phyloP scores from a whole-genome alignment of 2,797 vertebrate genomes.

The Salmo trutta region DNA sequence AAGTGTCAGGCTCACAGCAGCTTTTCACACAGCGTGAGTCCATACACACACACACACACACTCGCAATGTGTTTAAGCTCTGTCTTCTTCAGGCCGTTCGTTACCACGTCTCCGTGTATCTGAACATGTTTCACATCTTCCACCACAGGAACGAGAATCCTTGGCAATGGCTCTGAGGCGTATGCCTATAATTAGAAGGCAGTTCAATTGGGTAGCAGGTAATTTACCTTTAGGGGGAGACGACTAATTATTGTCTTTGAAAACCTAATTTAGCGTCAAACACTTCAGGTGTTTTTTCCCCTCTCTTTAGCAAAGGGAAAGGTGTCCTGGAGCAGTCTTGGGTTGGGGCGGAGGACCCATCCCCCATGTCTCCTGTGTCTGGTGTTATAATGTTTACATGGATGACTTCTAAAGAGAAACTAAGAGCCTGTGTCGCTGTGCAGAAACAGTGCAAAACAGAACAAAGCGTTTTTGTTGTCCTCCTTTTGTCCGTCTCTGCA shows the following conservation, averaged over 20 bases:
- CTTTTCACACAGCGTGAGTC: constrained; percentile 39
- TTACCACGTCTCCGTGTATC: constrained; percentile 60
- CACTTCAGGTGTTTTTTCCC: constrained; percentile 82
- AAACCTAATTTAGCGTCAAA: constrained; percentile 83
- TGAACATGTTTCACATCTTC: constrained; percentile 76
- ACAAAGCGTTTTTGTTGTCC: not conserved
- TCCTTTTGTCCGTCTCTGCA: constrained; percentile 52
- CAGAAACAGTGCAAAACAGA: constrained; percentile 19
- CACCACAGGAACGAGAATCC: constrained; percentile 63
- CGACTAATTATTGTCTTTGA: constrained; percentile 86
- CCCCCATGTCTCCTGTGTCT: constrained; percentile 40
- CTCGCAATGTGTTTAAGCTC: constrained; percentile 40
- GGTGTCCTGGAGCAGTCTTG: constrained; percentile 66
- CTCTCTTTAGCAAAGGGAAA: constrained; percentile 72
- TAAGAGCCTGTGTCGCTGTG: constrained; percentile 20
- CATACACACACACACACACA: constrained; percentile 24
- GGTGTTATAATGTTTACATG: constrained; percentile 58
- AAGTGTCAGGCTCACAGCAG: constrained; percentile 47
- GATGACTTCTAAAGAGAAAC: constrained; percentile 50
- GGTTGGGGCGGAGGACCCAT: constrained; percentile 42
- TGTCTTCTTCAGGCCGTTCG: constrained; percentile 62
- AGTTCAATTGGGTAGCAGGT: constrained; percentile 84
- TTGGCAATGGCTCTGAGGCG: constrained; percentile 72
- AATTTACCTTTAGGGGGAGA: constrained; percentile 82
- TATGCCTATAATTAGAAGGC: constrained; percentile 83